These are phyloP conservation scores for rabbit (Oryctolagus cuniculus) DNA, from an alignment of 2,113 vertebrate species.

Conservation along the genomic window DNA sequence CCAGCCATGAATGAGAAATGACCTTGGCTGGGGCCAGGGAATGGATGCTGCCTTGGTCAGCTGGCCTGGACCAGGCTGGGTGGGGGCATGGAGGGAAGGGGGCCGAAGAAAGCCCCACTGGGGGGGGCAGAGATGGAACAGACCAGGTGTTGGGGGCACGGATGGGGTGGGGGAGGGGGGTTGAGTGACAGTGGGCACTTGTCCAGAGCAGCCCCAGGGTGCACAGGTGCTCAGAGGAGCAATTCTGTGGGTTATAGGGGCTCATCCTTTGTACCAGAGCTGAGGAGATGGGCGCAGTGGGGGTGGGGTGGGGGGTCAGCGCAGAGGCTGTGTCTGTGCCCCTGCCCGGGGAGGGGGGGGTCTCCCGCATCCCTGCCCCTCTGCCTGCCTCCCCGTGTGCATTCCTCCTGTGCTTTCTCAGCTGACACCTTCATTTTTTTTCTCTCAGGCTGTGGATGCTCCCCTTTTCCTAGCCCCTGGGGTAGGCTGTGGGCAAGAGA, in stretches of 20 bases:
- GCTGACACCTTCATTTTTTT: slow-evolving; percentile 35
- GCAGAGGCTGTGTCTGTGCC: neutral
- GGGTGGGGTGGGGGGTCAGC: neutral
- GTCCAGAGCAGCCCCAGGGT: neutral
- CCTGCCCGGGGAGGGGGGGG: neutral
- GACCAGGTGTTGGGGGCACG: neutral
- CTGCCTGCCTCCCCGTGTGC: neutral
- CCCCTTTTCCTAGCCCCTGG: slow-evolving; percentile 39
- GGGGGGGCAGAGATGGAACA: neutral
- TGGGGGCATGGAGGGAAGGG: neutral
- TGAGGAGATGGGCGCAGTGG: neutral
- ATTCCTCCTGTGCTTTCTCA: slow-evolving; percentile 19
- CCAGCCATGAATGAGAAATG: slow-evolving; percentile 61
- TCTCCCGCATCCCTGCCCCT: neutral
- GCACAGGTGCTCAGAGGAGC: neutral
- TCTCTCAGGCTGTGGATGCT: neutral
- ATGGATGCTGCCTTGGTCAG: slow-evolving; percentile 43
- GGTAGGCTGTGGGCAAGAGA: slow-evolving; percentile 1
- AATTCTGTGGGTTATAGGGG: neutral
- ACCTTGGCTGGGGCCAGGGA: slow-evolving; percentile 75
- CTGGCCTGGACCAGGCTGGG: neutral
- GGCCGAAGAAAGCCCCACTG: neutral
- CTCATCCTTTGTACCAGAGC: neutral
- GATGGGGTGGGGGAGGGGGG: neutral
- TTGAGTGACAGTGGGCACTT: neutral